phyloP scores from a whole-genome alignment of 2,797 vertebrate genomes.

The Neosalanx taihuensis region DNA sequence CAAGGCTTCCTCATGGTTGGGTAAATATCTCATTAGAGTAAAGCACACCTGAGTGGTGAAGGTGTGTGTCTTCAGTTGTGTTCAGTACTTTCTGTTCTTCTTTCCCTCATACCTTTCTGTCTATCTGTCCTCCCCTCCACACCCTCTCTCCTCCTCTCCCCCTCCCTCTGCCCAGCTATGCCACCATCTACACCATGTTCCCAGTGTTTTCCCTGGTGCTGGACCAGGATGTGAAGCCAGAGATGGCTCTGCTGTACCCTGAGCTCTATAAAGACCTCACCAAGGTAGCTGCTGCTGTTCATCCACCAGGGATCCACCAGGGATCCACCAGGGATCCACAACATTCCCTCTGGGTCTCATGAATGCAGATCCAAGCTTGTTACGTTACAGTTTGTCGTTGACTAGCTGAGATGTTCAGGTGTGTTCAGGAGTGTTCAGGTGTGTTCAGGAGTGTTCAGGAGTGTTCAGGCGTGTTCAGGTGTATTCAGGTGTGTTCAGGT shows the following conservation, averaged over 20 bases:
- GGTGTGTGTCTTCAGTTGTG: background rate
- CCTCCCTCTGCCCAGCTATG: slow-evolving; percentile 75
- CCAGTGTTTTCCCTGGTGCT: slow-evolving; percentile 96
- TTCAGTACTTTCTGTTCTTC: background rate
- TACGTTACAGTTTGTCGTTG: background rate
- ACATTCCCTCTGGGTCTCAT: no score
- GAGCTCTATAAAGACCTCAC: slow-evolving; percentile 99
- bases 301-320: background rate
- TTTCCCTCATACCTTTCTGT: background rate
- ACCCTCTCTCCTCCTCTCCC: background rate
- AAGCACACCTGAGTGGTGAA: background rate
- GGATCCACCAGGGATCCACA: background rate
- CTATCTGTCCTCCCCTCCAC: background rate
- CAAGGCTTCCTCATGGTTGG: slow-evolving; percentile 99
- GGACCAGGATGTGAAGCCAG: slow-evolving; percentile 97
- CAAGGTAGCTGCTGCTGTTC: slow-evolving; percentile 73
- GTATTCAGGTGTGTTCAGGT: no score
- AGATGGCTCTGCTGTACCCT: slow-evolving; percentile 93
- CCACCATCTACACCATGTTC: slow-evolving; percentile 99
- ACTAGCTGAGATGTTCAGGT: no score
- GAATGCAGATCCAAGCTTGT: no score
- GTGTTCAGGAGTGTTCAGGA: no score
- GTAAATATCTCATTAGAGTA: slow-evolving; percentile 67
- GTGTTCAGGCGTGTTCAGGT: no score
- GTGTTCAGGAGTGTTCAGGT: no score